Percentiles rank a stretch among this genome's conserved stretches.
Conservation (phyloP, 2,888 invertebrate species). For the Cephalotes varians region DNA sequence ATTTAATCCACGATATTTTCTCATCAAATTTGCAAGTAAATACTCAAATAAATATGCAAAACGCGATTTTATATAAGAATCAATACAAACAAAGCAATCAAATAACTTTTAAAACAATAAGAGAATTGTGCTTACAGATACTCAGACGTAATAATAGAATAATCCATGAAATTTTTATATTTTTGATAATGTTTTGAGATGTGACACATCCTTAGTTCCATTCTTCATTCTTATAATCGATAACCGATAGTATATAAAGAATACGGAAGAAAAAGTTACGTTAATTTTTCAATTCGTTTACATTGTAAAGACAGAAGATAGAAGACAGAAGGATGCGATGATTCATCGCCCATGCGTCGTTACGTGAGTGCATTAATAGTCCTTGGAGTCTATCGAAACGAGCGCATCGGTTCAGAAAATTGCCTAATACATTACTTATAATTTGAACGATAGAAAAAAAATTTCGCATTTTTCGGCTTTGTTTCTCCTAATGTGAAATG, state of each 20-base stretch:
- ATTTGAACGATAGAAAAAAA: background rate
- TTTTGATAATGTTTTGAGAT: too few species aligned
- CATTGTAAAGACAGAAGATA: constrained; percentile 7
- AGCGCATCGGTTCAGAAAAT: constrained; percentile 58
- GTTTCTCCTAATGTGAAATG: background rate
- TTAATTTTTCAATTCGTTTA: constrained; percentile 25
- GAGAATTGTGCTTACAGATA: too few species aligned
- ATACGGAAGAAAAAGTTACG: too few species aligned
- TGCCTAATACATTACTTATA: constrained; percentile 48
- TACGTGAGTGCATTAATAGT: constrained; percentile 35
- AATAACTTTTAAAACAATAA: too few species aligned
- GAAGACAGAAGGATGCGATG: constrained; percentile 43
- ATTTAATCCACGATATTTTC: too few species aligned
- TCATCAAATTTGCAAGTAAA: too few species aligned
- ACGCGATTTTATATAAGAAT: too few species aligned
- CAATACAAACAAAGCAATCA: too few species aligned
- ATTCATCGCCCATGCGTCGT: constrained; percentile 52
- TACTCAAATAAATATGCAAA: too few species aligned
- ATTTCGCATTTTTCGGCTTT: background rate
- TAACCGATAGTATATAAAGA: background rate
- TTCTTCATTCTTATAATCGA: background rate
- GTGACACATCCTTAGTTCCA: too few species aligned
- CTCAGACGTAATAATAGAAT: too few species aligned
- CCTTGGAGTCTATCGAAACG: constrained; percentile 54
- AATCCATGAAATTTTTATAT: too few species aligned